These are phyloP conservation scores for Lasioglossum figueresi DNA, from an alignment of 2,888 invertebrate genomes.

Conservation along the genomic window DNA sequence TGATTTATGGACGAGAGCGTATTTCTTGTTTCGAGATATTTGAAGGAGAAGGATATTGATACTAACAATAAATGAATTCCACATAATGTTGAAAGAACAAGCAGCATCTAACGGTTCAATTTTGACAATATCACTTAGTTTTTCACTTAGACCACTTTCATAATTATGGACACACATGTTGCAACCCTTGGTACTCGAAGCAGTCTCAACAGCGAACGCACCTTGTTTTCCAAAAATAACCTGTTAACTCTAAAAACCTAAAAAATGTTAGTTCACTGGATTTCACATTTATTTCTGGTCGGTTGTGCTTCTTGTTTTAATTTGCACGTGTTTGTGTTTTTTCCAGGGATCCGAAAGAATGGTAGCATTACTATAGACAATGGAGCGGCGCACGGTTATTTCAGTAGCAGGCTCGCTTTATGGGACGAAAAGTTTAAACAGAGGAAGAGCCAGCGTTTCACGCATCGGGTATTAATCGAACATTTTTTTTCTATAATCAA, in stretches of 20 bases:
- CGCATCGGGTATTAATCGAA: neutral
- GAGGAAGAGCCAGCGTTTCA: neutral
- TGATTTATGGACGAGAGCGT: too few relatives aligned
- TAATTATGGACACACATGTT: too few relatives aligned
- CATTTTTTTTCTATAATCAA: neutral
- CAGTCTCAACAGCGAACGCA: too few relatives aligned
- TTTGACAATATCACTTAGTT: too few relatives aligned
- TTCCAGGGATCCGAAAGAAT: neutral
- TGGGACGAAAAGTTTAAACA: neutral
- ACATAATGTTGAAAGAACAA: too few relatives aligned
- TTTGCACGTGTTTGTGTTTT: neutral
- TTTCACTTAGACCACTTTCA: too few relatives aligned
- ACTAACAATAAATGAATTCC: too few relatives aligned
- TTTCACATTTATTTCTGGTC: neutral
- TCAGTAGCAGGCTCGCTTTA: neutral
- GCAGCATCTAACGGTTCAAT: too few relatives aligned
- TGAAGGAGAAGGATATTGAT: too few relatives aligned
- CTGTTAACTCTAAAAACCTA: neutral
- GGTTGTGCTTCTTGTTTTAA: neutral
- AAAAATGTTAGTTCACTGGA: neutral
- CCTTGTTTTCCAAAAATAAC: too few relatives aligned
- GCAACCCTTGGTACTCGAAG: too few relatives aligned
- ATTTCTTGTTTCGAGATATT: too few relatives aligned
- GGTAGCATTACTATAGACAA: neutral
- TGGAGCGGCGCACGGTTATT: neutral